phyloP scores from a whole-genome alignment of 2,888 invertebrate genomes.

The Caenorhabditis uteleia region DNA sequence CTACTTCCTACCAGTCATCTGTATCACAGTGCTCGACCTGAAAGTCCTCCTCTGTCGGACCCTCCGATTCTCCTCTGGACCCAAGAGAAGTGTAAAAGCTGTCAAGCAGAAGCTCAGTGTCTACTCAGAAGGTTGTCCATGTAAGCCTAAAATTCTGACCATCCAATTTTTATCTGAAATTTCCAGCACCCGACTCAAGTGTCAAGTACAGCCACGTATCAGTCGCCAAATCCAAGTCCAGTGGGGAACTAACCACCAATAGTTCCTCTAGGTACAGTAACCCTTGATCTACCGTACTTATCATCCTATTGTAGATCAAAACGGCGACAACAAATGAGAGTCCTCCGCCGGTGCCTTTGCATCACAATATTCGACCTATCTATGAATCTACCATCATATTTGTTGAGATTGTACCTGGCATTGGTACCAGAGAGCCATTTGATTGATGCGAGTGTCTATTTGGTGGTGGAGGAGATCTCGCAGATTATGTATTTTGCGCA shows the following conservation, averaged over 20 bases:
- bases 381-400: conserved; percentile 65
- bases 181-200: too few relatives aligned
- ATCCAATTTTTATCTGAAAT: too few relatives aligned
- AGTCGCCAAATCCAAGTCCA: too few relatives aligned
- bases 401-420: conserved; percentile 58
- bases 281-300: too few relatives aligned
- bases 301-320: conserved; percentile 36
- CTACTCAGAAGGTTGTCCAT: too few relatives aligned
- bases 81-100: conserved; percentile 14
- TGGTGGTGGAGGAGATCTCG: conserved; percentile 53
- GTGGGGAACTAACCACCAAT: background rate
- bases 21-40: conserved; percentile 60
- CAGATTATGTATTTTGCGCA: conserved; percentile 65
- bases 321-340: conserved; percentile 55
- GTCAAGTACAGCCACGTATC: too few relatives aligned
- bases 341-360: conserved; percentile 57
- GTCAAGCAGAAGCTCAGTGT: too few relatives aligned
- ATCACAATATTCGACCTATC: conserved; percentile 63
- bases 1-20: conserved; percentile 62
- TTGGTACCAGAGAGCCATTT: conserved; percentile 36
- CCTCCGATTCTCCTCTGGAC: conserved; percentile 13
- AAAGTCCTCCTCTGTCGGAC: conserved; percentile 47
- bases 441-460: conserved; percentile 3
- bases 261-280: background rate
- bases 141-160: too few relatives aligned